Conservation (phyloP, 2,888 invertebrate genomes). For the Leucania comma region DNA sequence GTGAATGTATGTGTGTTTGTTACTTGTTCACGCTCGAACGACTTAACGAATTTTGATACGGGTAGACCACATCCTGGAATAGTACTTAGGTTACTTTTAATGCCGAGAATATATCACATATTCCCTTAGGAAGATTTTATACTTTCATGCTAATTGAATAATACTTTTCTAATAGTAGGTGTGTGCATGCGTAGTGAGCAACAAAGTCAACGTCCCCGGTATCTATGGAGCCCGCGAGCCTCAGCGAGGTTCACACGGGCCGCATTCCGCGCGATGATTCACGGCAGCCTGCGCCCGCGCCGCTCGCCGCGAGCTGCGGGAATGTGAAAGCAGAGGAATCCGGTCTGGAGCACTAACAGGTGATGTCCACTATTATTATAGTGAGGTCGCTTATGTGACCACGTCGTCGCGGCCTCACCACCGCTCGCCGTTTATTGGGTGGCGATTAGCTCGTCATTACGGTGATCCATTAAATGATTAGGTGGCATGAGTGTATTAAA, state of each 20-base stretch:
- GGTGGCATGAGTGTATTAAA: not conserved
- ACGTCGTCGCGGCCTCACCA: too few relatives aligned
- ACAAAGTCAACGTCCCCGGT: slow-evolving; percentile 53
- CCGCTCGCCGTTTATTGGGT: too few relatives aligned
- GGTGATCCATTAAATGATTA: not conserved
- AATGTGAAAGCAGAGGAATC: slow-evolving; percentile 78
- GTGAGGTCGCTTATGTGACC: not conserved
- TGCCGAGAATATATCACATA: too few relatives aligned
- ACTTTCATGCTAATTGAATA: not conserved
- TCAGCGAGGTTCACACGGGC: slow-evolving; percentile 63
- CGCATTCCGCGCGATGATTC: slow-evolving; percentile 77
- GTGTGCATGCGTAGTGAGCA: slow-evolving; percentile 20
- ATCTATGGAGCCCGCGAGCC: slow-evolving; percentile 25
- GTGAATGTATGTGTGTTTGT: too few relatives aligned
- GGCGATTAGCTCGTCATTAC: not conserved
- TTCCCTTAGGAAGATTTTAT: too few relatives aligned
- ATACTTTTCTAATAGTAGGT: not conserved
- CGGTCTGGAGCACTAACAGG: slow-evolving; percentile 64
- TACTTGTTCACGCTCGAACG: too few relatives aligned
- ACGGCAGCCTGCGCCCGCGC: slow-evolving; percentile 49
- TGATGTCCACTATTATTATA: slow-evolving; percentile 28
- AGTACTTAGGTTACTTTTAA: too few relatives aligned
- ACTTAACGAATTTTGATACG: too few relatives aligned
- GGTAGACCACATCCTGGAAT: too few relatives aligned
- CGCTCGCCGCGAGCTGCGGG: slow-evolving; percentile 48